Evolutionary conservation across 2,113 vertebrate genomes (phyloP).

Genomic region (Rhinopithecus roxellana): DNA sequence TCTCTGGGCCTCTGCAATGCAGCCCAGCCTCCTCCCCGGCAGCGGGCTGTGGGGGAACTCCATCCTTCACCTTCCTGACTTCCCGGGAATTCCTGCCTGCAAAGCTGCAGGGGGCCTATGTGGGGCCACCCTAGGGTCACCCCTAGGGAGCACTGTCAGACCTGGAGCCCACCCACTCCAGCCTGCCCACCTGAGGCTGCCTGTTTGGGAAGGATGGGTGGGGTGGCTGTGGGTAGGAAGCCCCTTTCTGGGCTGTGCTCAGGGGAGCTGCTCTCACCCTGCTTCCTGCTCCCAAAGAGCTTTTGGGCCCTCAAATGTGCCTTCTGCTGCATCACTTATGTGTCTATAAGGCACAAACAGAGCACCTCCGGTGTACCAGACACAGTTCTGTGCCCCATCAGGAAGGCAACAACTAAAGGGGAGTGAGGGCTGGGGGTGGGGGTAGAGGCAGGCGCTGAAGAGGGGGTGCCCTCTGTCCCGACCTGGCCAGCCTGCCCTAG

Average conservation of each 20-base stretch:
- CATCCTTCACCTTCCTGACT: fast-evolving
- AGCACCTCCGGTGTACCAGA: background rate
- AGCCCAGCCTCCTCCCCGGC: background rate
- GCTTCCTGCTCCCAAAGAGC: background rate
- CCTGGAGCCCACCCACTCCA: background rate
- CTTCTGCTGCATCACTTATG: fast-evolving
- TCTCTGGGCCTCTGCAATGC: fast-evolving
- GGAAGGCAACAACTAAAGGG: background rate
- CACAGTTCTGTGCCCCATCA: too few species aligned
- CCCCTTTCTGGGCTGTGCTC: background rate
- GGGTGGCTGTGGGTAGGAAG: background rate
- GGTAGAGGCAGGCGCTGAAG: background rate
- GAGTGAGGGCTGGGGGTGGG: fast-evolving
- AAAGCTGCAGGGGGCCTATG: background rate
- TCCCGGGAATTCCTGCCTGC: too few species aligned
- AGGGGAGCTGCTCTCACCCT: background rate
- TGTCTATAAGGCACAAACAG: background rate
- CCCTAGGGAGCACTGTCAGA: fast-evolving
- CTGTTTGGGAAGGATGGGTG: background rate
- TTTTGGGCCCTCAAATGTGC: background rate
- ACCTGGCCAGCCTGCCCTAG: background rate
- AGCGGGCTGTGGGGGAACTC: fast-evolving
- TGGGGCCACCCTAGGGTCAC: too few species aligned
- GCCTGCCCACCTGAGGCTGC: background rate
- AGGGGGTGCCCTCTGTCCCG: fast-evolving